Evolutionary conservation across 2,113 vertebrate species (phyloP), one percentile per base, ranked within the genome.

Genomic region (Plestiodon gilberti): DNA sequence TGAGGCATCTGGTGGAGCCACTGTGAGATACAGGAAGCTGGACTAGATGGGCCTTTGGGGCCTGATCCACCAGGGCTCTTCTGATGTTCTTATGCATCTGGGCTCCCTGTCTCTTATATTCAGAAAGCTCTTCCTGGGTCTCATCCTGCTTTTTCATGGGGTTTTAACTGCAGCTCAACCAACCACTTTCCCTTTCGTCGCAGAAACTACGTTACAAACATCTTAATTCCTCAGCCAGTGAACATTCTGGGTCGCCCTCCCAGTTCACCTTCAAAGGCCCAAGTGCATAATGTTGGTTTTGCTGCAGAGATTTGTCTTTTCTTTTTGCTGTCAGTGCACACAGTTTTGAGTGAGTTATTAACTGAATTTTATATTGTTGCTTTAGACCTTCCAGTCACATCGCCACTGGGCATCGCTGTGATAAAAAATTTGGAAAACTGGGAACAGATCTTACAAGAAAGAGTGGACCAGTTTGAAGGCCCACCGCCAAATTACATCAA

Each of bases 401-500:
- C 99, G 62, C 98, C 99, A 2, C 91, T 99, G 90, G 96, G 97
- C 81, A 98, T 98, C 81, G 98, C 98, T 78, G 97, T 99, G 83
- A 94, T 99, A 92, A 99, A 99, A 96, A 99, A 97, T 86, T 92
- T 99, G 91, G 98, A 99, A 93, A 98, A 98, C 48, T 99, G 99
- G 99, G 98, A 99, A 90, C 98, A 99, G 92, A 96, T 98, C 90
- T 95, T 99, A 30, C 96, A 98, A 90, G 98, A 99, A 15, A 97
- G 96, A 95, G 98, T 99, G 96, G 98, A 99, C 93, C 98, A 97
- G 33, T 99, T 99, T 95, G 98, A 98, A 83, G 98, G 99, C 9
- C 98, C 98, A 7, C 98, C 98, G 52, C 98, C 98, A 62, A 99
- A 98, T 94, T 99, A 99, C 94, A 98, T 99, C 92, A 99, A 98